Percentiles rank a stretch among this genome's conserved stretches.
Evolutionary conservation across 2,113 vertebrate species (phyloP).

Genomic region (Petroica traversi): DNA sequence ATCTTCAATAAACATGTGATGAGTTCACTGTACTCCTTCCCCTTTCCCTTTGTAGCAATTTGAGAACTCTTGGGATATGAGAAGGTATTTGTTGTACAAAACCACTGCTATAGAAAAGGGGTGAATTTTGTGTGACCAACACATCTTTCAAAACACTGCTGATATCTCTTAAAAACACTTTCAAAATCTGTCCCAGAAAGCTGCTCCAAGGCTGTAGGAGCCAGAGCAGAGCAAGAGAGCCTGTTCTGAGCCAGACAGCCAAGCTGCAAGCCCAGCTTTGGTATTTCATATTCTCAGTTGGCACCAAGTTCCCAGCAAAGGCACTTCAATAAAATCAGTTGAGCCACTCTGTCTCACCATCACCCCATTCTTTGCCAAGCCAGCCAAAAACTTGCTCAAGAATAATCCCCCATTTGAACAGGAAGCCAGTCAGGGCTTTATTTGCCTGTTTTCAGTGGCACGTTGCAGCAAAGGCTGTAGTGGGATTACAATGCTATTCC

Average conservation of each 20-base stretch:
- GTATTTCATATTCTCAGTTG: background rate
- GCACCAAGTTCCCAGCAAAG: background rate
- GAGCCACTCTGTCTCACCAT: background rate
- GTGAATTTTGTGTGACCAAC: background rate
- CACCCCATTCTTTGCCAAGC: background rate
- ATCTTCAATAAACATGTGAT: background rate
- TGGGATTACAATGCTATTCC: background rate
- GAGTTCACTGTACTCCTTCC: background rate
- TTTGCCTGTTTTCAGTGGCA: background rate
- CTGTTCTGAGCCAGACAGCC: background rate
- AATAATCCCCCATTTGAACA: background rate
- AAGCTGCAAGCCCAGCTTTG: background rate
- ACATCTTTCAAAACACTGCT: background rate
- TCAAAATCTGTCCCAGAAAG: background rate
- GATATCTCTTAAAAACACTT: background rate
- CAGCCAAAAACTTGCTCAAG: background rate
- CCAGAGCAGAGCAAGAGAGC: background rate
- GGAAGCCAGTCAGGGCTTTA: background rate
- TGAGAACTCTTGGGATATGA: background rate
- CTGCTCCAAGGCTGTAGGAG: background rate
- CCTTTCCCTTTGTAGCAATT: background rate
- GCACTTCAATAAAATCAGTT: background rate
- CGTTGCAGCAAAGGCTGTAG: background rate
- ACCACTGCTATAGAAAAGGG: background rate
- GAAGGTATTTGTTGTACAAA: background rate